Conservation (phyloP, 2,113 vertebrate species). For the Chroicocephalus ridibundus region DNA sequence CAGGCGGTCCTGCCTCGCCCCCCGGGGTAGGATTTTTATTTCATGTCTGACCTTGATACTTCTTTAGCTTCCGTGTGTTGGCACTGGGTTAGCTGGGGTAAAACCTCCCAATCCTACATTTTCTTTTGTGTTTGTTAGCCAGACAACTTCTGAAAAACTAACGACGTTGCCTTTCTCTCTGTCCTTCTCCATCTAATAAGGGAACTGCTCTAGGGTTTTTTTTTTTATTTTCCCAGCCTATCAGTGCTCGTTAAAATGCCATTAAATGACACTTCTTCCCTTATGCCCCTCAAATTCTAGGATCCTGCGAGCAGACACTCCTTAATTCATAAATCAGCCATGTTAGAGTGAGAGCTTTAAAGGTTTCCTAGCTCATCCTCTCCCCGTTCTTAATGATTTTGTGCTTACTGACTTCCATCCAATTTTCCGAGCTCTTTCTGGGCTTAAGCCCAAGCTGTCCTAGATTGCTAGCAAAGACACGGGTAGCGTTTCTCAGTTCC, state of each 20-base stretch:
- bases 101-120: neutral
- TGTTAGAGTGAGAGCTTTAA: neutral
- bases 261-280: neutral
- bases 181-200: neutral
- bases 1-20: neutral
- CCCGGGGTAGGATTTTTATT: neutral
- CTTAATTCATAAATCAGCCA: neutral
- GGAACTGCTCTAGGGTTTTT: neutral
- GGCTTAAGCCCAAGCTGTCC: constrained; percentile 9
- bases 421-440: constrained; percentile 18
- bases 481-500: neutral
- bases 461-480: neutral
- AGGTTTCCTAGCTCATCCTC: neutral
- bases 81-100: neutral
- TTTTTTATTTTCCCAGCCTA: neutral
- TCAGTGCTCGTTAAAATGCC: neutral
- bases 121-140: neutral
- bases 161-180: neutral
- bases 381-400: neutral
- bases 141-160: neutral
- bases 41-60: neutral
- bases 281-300: neutral
- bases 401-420: constrained; percentile 19
- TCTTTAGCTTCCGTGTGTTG: neutral
- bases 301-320: neutral